Conservation (phyloP, 2,113 vertebrate species). For the Anhinga anhinga region DNA sequence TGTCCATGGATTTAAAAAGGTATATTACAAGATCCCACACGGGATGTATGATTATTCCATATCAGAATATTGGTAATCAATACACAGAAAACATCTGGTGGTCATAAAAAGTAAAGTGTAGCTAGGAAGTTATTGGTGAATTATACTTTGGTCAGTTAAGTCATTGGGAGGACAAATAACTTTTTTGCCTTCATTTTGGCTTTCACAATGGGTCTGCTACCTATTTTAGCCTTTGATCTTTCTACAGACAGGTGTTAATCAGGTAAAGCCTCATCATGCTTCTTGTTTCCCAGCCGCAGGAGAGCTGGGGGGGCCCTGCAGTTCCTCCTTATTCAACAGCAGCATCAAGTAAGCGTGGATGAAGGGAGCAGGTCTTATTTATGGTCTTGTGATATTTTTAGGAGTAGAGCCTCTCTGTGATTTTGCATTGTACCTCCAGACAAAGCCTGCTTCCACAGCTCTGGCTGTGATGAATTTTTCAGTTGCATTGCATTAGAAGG, state of each 20-base stretch:
- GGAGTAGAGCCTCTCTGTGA: not conserved
- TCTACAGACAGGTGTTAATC: not conserved
- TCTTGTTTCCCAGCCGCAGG: not conserved
- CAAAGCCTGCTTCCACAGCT: not conserved
- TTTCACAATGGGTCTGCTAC: not conserved
- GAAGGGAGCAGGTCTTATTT: not conserved
- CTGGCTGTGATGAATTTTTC: not conserved
- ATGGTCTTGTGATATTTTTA: not conserved
- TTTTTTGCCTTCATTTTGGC: not conserved
- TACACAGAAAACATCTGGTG: not conserved
- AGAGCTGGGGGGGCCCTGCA: not conserved
- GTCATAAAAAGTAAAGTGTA: not conserved
- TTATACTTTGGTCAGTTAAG: not conserved
- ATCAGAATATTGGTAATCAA: not conserved
- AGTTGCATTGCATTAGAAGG: not conserved
- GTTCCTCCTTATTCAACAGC: not conserved
- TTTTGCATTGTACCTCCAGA: not conserved
- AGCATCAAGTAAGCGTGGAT: not conserved
- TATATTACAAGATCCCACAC: not conserved
- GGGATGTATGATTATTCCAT: not conserved
- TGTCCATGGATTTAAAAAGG: not conserved
- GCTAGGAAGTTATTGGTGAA: not conserved
- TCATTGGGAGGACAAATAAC: not conserved
- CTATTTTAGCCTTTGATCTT: not conserved
- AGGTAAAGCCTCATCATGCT: not conserved